Conservation (phyloP, 2,797 vertebrate genomes). For the Iguana delicatissima region DNA sequence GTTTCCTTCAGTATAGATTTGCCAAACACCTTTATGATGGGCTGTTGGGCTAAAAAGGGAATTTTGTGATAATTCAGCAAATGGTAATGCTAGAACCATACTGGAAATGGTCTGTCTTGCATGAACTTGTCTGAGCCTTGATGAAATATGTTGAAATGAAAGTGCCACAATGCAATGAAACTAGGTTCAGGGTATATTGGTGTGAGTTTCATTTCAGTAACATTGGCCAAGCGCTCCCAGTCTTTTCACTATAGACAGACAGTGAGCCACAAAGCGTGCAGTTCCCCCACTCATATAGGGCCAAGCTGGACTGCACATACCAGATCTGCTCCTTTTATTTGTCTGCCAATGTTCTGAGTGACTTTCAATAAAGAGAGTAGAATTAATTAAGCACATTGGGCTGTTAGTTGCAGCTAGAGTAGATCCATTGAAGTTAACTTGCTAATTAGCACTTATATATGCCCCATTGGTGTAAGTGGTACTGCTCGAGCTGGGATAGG, state of each 20-base stretch:
- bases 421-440: no score
- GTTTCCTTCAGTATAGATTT: constrained; percentile 10
- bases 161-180: not conserved
- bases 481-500: no score
- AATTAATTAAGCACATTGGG: not conserved
- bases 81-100: not conserved
- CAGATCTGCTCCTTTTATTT: not conserved
- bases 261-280: not conserved
- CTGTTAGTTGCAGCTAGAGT: no score
- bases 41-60: not conserved
- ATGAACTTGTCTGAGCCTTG: constrained; percentile 2
- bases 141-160: not conserved
- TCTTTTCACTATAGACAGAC: not conserved
- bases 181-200: not conserved
- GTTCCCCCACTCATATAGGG: not conserved
- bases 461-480: no score
- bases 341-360: not conserved
- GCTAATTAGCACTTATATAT: no score
- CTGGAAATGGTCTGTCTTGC: not conserved
- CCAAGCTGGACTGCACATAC: not conserved
- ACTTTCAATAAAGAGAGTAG: not conserved
- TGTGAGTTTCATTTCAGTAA: not conserved
- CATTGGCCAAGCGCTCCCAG: not conserved
- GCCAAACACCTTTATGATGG: constrained; percentile 5
- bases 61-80: constrained; percentile 21